Conservation (phyloP, 2,888 invertebrate species). For the Ecliptopera silaceata region DNA sequence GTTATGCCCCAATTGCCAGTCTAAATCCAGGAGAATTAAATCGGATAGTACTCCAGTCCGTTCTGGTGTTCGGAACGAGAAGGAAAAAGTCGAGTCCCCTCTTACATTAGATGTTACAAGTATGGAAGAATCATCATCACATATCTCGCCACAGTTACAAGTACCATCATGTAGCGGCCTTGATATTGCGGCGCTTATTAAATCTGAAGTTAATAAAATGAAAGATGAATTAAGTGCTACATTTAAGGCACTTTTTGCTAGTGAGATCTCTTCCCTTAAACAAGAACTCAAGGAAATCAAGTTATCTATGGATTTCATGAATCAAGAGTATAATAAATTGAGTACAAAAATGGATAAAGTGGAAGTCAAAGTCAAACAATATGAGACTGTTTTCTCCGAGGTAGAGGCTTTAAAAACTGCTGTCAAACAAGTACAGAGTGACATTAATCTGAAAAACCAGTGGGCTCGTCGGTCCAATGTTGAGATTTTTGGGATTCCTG, state of each 20-base stretch:
- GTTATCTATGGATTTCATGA: background rate
- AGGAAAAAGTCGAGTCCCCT: background rate
- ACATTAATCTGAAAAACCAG: background rate
- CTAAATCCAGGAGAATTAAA: background rate
- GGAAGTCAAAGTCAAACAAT: background rate
- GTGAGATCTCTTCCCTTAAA: too few relatives aligned
- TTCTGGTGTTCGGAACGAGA: background rate
- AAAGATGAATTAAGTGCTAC: background rate
- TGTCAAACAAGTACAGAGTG: background rate
- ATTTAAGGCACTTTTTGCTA: background rate
- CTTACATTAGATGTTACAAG: background rate
- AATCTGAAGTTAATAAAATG: background rate
- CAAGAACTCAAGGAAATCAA: background rate
- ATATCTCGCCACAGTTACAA: background rate
- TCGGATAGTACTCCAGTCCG: background rate
- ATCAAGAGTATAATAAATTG: background rate
- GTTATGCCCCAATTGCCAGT: background rate
- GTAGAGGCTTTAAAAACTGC: background rate
- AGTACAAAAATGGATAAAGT: background rate
- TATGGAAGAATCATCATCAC: background rate
- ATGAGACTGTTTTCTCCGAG: background rate
- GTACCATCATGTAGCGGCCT: background rate
- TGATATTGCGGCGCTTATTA: background rate
- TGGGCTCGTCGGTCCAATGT: constrained; percentile 1
- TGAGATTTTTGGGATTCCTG: constrained; percentile 1